Conservation (phyloP, 1,140 invertebrate species). For the Drosophila arizonae region DNA sequence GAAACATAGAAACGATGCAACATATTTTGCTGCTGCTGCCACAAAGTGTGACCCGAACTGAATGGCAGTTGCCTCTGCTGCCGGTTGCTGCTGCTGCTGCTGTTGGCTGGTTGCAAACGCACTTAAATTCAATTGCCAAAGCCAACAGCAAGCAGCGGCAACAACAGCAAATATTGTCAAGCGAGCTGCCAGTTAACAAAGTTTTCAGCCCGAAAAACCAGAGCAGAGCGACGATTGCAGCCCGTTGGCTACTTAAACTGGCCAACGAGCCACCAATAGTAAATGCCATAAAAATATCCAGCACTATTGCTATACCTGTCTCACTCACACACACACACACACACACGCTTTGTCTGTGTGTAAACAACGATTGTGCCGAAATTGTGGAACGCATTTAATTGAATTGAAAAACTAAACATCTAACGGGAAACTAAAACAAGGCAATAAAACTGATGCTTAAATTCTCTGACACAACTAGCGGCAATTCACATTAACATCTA, state of each 20-base stretch:
- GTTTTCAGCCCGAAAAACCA: constrained; percentile 49
- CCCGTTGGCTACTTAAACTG: constrained; percentile 67
- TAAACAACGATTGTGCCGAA: constrained; percentile 61
- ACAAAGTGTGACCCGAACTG: constrained; percentile 60
- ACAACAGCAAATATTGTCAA: constrained; percentile 72
- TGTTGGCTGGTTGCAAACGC: constrained; percentile 40
- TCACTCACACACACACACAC: neutral
- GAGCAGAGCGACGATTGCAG: constrained; percentile 35
- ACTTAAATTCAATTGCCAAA: constrained; percentile 74
- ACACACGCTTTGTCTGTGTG: constrained; percentile 24
- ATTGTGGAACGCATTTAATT: constrained; percentile 68
- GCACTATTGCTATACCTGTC: neutral
- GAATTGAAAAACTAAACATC: constrained; percentile 64
- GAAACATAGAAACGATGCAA: constrained; percentile 57
- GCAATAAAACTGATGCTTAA: neutral
- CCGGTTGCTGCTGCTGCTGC: constrained; percentile 3
- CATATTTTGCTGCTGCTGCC: constrained; percentile 62
- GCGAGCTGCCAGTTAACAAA: constrained; percentile 64
- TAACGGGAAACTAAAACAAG: neutral
- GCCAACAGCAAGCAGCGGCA: constrained; percentile 33
- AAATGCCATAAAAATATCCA: constrained; percentile 58
- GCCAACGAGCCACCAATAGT: constrained; percentile 40
- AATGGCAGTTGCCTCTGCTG: constrained; percentile 55
- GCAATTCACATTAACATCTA: neutral
- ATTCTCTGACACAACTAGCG: neutral